Evolutionary conservation across 2,113 vertebrate species (phyloP).

Genomic region (Pedetes capensis): DNA sequence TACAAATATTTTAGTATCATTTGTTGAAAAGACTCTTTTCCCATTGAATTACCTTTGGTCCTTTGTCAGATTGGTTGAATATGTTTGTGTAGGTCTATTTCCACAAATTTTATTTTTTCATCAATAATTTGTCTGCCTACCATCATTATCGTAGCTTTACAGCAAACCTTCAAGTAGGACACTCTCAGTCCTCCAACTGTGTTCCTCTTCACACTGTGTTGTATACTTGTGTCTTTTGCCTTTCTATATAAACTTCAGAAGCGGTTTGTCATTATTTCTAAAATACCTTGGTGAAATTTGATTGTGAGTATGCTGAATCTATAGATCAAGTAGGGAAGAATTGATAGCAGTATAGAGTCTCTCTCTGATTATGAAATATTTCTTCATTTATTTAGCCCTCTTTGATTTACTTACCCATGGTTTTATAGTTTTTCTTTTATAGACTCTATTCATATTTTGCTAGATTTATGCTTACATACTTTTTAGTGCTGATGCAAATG

Average conservation of each 20-base stretch:
- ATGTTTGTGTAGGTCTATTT: background rate
- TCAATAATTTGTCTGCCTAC: background rate
- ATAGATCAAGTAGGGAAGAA: background rate
- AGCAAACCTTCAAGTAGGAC: background rate
- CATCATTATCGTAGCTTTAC: background rate
- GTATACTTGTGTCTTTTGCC: background rate
- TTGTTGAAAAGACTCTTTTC: too few relatives aligned
- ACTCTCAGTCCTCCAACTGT: background rate
- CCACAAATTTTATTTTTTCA: background rate
- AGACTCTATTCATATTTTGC: background rate
- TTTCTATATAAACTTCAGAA: background rate
- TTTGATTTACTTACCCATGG: background rate
- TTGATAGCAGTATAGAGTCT: too few relatives aligned
- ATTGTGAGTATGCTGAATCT: background rate
- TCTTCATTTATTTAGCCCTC: background rate
- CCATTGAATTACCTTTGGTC: too few relatives aligned
- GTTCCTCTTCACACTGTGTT: background rate
- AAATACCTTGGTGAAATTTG: background rate
- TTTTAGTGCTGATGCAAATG: background rate
- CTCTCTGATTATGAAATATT: background rate
- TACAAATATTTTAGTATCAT: too few relatives aligned
- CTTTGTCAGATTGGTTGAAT: background rate
- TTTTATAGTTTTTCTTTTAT: background rate
- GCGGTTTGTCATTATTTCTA: background rate
- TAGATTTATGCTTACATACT: background rate